Evolutionary conservation across 2,113 vertebrate species (phyloP), one percentile per base, ranked within the genome.

Genomic region (Pampusana beccarii): DNA sequence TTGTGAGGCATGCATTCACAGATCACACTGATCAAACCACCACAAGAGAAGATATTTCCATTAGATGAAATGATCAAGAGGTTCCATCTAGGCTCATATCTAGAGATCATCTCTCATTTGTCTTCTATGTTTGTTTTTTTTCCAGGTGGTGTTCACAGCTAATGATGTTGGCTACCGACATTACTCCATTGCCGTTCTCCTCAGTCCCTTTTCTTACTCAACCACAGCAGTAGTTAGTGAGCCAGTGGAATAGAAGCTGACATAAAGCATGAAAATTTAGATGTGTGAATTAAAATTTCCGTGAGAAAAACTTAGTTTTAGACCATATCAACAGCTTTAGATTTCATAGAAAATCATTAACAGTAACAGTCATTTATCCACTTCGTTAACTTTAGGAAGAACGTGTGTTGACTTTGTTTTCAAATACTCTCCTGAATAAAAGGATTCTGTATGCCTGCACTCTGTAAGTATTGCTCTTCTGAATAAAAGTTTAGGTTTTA

Each of bases 161-260:
- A 98, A 99, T 1, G 97, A 98, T 19, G 97, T 96, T 4, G 98
- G 98, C 25, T 97, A 95, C 44, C 98, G 97, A 13, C 98, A 98
- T 91, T 99, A 99, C 92, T 98, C 97, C 62, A 95, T 99, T 46
- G 98, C 97, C 2, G 92, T 98, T 51, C 93, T 99, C 66, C 97
- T 99, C 64, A 99, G 98, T 65, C 99, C 99, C 14, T 99, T 92
- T 92, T 99, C 99, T 10, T 99, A 98, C 81, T 98, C 98, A 77
- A 98, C 98, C 78, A 98, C 99, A 14, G 99, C 98, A 10, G 93
- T 98, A 3, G 98, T 98, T 69, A 97, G 95, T 4, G 92, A 97
- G 8, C 95, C 95, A 87, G 95, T 97, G 48, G 92, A 19, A 98
- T 97, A 98, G 77, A 51, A 42, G 62, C 25, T 46, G 46, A 91